Evolutionary conservation across 2,797 vertebrate genomes (phyloP).

Genomic region (Sylvia borin): DNA sequence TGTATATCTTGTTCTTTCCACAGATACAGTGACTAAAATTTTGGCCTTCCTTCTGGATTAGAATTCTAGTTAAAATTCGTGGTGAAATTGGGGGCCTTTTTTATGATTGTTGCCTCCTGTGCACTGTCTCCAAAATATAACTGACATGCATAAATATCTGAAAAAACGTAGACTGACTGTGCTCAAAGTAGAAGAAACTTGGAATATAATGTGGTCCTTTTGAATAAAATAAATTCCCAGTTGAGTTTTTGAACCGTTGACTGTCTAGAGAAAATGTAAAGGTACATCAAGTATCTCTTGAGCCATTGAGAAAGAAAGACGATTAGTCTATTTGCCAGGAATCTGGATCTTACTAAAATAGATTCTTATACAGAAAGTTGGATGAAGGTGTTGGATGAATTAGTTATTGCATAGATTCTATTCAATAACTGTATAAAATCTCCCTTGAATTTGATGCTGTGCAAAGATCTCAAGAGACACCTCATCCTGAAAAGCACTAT

Average conservation of each 20-base stretch:
- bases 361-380: neutral
- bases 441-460: neutral
- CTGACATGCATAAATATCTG: neutral
- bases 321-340: neutral
- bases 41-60: neutral
- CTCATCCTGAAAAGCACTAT: neutral
- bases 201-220: neutral
- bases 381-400: neutral
- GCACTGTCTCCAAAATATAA: neutral
- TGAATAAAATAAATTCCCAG: neutral
- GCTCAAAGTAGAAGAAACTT: neutral
- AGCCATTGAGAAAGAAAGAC: neutral
- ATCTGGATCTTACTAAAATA: neutral
- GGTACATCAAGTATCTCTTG: neutral
- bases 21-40: neutral
- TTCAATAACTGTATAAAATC: neutral
- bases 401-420: neutral
- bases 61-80: neutral
- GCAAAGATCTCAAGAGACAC: neutral
- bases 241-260: neutral
- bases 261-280: neutral
- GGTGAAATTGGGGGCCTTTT: neutral
- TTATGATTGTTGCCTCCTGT: neutral
- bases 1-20: neutral
- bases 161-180: neutral